phyloP scores from a whole-genome alignment of 2,113 vertebrate genomes.

The Pygoscelis adeliae region DNA sequence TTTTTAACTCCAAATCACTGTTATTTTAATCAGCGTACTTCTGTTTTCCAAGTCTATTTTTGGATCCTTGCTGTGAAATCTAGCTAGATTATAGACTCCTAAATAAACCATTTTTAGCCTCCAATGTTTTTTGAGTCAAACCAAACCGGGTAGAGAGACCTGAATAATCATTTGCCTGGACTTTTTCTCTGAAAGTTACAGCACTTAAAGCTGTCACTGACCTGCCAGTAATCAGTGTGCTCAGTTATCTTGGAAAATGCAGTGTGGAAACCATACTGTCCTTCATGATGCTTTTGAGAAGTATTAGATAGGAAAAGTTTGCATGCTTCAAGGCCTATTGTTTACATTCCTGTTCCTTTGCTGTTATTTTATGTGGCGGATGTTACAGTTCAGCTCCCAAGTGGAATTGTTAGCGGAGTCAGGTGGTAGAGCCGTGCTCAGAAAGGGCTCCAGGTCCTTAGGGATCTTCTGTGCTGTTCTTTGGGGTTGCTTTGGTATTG shows the following conservation, averaged over 20 bases:
- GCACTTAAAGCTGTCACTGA: not conserved
- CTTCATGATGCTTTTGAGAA: not conserved
- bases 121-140: not conserved
- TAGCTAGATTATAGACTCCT: not conserved
- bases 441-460: not conserved
- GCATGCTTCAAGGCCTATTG: not conserved
- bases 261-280: not conserved
- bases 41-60: slow-evolving; percentile 20
- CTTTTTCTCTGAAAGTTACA: not conserved
- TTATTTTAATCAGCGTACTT: not conserved
- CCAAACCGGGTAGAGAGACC: not conserved
- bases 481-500: not conserved
- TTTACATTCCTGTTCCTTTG: not conserved
- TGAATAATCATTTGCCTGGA: not conserved
- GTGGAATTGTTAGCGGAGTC: not conserved
- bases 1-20: not conserved
- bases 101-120: not conserved
- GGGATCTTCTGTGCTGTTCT: not conserved
- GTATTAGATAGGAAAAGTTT: not conserved
- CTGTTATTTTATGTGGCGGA: not conserved
- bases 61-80: not conserved
- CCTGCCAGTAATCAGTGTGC: not conserved
- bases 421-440: not conserved
- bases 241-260: not conserved
- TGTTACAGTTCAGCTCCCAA: not conserved